phyloP scores from a whole-genome alignment of 2,113 vertebrate species.

The Microcebus ravelobensis region DNA sequence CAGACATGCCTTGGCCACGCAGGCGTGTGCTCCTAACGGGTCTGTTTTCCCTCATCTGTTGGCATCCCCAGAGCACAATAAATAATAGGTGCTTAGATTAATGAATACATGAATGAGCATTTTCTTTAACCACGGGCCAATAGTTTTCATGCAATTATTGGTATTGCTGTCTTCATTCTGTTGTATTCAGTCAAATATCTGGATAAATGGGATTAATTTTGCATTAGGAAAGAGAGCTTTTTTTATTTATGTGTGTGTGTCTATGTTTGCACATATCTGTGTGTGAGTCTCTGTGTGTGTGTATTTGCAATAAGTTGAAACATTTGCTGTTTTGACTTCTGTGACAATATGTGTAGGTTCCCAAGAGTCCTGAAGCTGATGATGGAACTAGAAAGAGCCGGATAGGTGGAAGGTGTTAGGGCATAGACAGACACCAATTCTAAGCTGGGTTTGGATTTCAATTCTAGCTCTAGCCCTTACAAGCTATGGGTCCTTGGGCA shows the following conservation, averaged over 20 bases:
- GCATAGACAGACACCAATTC: background rate
- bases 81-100: background rate
- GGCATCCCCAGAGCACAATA: background rate
- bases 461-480: background rate
- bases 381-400: background rate
- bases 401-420: no score
- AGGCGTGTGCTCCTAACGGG: fast-evolving
- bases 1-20: background rate
- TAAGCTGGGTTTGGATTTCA: background rate
- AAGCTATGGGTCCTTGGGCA: background rate
- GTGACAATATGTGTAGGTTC: background rate
- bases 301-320: background rate
- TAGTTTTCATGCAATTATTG: background rate
- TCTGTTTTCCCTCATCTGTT: background rate
- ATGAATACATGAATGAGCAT: background rate
- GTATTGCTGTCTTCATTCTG: background rate
- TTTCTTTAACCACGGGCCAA: background rate
- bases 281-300: background rate
- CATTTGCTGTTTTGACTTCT: background rate
- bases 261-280: background rate
- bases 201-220: background rate
- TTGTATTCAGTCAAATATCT: background rate
- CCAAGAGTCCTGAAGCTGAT: background rate
- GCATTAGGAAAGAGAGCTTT: background rate
- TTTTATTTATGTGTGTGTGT: background rate